Evolutionary conservation across 2,888 invertebrate species (phyloP).

Genomic region (Erebia epiphron): DNA sequence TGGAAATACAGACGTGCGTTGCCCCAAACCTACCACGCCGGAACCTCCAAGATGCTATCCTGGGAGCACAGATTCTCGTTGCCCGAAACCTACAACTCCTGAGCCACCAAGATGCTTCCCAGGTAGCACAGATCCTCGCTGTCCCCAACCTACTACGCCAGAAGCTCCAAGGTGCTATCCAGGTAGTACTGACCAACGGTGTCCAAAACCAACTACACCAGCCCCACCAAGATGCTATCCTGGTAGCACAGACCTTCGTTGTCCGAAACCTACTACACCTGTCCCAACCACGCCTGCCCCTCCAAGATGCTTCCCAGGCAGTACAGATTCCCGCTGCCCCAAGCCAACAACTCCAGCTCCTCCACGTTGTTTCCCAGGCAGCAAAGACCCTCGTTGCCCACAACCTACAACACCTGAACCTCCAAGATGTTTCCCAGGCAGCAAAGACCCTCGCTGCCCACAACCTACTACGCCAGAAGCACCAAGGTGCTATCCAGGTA

Average conservation of each 20-base stretch:
- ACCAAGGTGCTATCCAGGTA: constrained; percentile 54
- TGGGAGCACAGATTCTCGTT: neutral
- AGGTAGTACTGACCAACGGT: neutral
- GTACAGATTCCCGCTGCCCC: constrained; percentile 50
- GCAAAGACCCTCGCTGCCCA: constrained; percentile 43
- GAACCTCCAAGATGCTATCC: neutral
- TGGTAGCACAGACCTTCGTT: constrained; percentile 18
- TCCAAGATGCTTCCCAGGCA: constrained; percentile 44
- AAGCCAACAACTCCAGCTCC: constrained; percentile 39
- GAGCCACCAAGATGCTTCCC: neutral
- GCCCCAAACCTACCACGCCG: neutral
- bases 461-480: constrained; percentile 32
- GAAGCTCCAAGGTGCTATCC: neutral
- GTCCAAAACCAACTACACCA: neutral
- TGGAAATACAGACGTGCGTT: neutral
- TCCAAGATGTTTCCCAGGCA: constrained; percentile 14
- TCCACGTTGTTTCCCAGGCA: constrained; percentile 47
- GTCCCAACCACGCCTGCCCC: neutral
- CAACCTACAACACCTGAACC: neutral
- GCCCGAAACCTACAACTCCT: neutral
- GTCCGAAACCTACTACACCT: constrained; percentile 40
- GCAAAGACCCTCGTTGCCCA: constrained; percentile 20
- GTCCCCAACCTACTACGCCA: neutral
- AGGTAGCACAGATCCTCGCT: neutral
- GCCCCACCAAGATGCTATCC: neutral